These are phyloP conservation scores for Rhyzopertha dominica DNA, from an alignment of 1,140 invertebrate genomes.

Conservation along the genomic window DNA sequence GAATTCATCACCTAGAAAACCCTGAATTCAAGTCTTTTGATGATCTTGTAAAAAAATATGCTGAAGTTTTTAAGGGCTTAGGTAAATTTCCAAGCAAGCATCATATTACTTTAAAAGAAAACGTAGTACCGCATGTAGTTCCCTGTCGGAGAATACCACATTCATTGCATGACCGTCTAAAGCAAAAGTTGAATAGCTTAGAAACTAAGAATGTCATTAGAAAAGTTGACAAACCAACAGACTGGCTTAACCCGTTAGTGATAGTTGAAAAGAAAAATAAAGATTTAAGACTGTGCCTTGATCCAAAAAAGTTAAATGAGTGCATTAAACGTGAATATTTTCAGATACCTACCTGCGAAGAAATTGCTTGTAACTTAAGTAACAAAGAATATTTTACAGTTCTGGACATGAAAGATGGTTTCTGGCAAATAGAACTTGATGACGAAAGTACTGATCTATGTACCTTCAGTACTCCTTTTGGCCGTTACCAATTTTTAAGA, in stretches of 20 bases:
- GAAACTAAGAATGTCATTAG: conserved; percentile 25
- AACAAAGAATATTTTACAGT: conserved; percentile 16
- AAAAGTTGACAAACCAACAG: conserved; percentile 37
- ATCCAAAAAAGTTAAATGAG: conserved; percentile 45
- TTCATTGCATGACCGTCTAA: conserved; percentile 28
- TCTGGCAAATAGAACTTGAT: conserved; percentile 22
- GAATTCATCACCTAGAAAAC: conserved; percentile 1
- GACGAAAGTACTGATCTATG: conserved; percentile 16
- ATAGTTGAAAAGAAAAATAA: conserved; percentile 39
- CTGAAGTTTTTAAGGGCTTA: conserved; percentile 10
- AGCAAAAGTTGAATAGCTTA: conserved; percentile 32
- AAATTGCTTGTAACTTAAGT: conserved; percentile 22
- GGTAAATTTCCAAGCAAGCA: conserved; percentile 9
- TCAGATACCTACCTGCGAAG: conserved; percentile 33
- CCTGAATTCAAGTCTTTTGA: neutral
- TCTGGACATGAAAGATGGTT: conserved; percentile 30
- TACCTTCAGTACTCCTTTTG: conserved; percentile 27
- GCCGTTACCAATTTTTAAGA: conserved; percentile 32
- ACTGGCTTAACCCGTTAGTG: conserved; percentile 43
- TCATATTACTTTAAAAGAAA: conserved; percentile 4
- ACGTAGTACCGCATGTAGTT: conserved; percentile 16
- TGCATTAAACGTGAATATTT: conserved; percentile 38
- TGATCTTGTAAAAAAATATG: neutral
- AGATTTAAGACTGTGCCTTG: conserved; percentile 44
- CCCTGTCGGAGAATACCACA: conserved; percentile 28